phyloP scores from a whole-genome alignment of 2,113 vertebrate genomes.

The Bothrops jararaca region DNA sequence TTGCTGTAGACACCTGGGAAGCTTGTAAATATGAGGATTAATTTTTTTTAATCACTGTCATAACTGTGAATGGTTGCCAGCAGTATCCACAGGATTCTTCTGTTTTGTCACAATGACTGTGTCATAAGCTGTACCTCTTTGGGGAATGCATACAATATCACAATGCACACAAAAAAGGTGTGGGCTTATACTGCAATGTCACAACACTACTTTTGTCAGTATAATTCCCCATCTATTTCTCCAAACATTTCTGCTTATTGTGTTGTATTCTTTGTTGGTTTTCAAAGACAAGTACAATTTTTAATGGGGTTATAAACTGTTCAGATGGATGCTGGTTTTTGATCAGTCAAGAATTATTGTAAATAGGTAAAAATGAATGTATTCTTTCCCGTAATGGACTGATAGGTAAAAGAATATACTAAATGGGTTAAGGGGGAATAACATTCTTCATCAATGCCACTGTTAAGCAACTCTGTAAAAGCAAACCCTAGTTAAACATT shows the following conservation, averaged over 20 bases:
- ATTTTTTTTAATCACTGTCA: neutral
- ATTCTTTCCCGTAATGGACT: neutral
- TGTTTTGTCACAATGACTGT: neutral
- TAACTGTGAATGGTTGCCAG: neutral
- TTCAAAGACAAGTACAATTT: neutral
- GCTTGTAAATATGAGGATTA: neutral
- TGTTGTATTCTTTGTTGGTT: neutral
- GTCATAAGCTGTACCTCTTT: neutral
- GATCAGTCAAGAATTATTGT: neutral
- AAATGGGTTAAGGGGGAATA: neutral
- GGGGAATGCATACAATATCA: neutral
- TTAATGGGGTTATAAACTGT: neutral
- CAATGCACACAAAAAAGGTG: neutral
- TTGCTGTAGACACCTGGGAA: neutral
- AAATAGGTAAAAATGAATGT: neutral
- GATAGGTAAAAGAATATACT: neutral
- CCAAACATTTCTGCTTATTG: neutral
- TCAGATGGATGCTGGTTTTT: neutral
- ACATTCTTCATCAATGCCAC: neutral
- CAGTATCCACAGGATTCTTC: neutral
- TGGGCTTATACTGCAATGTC: neutral
- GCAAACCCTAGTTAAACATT: neutral
- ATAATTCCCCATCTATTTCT: neutral
- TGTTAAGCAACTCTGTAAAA: neutral
- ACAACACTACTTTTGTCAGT: neutral